Evolutionary conservation across 2,797 vertebrate genomes (phyloP), one percentile per base, ranked within the genome.

Genomic region (Eulemur rubriventer): DNA sequence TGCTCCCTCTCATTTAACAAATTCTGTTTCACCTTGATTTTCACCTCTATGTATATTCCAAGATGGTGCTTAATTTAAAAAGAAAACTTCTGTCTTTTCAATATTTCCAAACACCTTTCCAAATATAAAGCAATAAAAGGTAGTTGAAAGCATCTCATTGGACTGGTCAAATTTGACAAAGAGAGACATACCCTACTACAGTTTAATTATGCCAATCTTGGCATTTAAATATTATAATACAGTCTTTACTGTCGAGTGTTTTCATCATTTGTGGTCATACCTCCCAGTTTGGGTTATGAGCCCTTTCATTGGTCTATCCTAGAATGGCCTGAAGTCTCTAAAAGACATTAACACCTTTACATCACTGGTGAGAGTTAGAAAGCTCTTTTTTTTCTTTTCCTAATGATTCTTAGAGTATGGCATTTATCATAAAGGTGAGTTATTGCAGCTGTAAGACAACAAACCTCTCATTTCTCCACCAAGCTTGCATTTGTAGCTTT

Each of bases 401-500:
- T 86, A 78, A 43, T 72, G 59, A 76, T 17, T 67, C 26, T 57
- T 70, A 83, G 52, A 43, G 16, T 35, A 61, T 67, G 63, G 17
- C 35, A 86, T 89, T 82, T 69, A 35, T 90, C 48, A 57, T 83
- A 69, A 91, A 59, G 33, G 84, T 46, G 67, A 86, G 7, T 69
- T 83, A 24, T 26, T 78, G 4, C 72, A 85, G 72, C 33, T 65
- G 20, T 72, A n/a, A 59, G 61, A 78, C 11, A 38, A 18, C 41
- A 79, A 70, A 57, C 35, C 8, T 89, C 57, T 65, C n/a, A 28
- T 83, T 91, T 35, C 35, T 78, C 70, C 59, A 78, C 41, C 12
- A 43, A 24, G 26, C 81, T 95, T 85, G 24, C 38, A 43, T 48
- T 89, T 94, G 73, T 70, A 55, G 59, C 48, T 95, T 96, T 89